Percentiles rank a stretch among this genome's conserved stretches.
Conservation (phyloP, 2,888 invertebrate genomes). For the Phengaris arion region DNA sequence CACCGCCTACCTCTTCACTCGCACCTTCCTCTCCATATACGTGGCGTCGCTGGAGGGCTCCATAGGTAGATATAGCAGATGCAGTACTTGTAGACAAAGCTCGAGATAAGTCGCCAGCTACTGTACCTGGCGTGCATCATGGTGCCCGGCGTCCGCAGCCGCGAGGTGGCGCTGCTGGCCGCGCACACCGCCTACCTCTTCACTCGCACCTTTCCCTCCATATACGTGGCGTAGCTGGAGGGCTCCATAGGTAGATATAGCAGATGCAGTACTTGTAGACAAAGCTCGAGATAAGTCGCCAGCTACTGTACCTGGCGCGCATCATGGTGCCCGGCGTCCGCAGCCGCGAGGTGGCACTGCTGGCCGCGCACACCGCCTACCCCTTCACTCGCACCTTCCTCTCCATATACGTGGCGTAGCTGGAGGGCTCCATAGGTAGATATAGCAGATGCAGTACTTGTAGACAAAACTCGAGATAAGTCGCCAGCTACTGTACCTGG, state of each 20-base stretch:
- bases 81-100: too few relatives aligned
- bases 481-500: too few relatives aligned
- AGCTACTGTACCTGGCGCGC: slow-evolving; percentile 86
- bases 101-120: slow-evolving; percentile 80
- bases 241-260: slow-evolving; percentile 81
- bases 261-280: too few relatives aligned
- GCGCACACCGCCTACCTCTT: slow-evolving; percentile 94
- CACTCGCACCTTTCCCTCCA: slow-evolving; percentile 96
- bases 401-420: too few relatives aligned
- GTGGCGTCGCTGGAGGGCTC: slow-evolving; percentile 97
- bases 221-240: slow-evolving; percentile 97
- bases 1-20: slow-evolving; percentile 90
- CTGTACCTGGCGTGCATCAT: slow-evolving; percentile 89
- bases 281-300: slow-evolving; percentile 56
- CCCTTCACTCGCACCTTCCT: too few relatives aligned
- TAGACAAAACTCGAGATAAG: too few relatives aligned
- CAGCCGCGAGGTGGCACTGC: slow-evolving; percentile 86
- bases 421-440: slow-evolving; percentile 87
- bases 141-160: slow-evolving; percentile 89
- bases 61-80: slow-evolving; percentile 51
- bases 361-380: slow-evolving; percentile 93
- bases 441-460: too few relatives aligned
- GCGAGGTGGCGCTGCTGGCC: slow-evolving; percentile 88
- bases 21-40: slow-evolving; percentile 98
- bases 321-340: slow-evolving; percentile 94